Conservation (phyloP, 2,888 invertebrate genomes). For the Chalcis sispes region DNA sequence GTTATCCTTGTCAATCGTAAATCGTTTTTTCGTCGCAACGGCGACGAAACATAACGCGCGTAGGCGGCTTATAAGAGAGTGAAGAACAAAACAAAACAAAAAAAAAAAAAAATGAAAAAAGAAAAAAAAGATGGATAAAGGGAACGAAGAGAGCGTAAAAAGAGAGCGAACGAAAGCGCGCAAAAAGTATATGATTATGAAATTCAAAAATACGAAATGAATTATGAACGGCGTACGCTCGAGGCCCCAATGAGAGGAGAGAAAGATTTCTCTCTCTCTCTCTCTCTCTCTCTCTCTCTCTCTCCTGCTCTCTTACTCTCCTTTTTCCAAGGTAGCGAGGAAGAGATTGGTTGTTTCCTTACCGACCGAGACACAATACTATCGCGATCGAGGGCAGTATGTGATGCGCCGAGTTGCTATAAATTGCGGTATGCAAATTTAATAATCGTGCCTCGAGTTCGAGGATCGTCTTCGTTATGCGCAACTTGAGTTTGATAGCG, state of each 20-base stretch:
- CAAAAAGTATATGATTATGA: slow-evolving; percentile 30
- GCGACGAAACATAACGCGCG: background rate
- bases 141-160: no score
- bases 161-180: background rate
- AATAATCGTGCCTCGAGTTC: slow-evolving; percentile 62
- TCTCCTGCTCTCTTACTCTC: slow-evolving; percentile 1
- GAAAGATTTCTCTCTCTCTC: no score
- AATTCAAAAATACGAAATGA: slow-evolving; percentile 43
- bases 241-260: background rate
- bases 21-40: slow-evolving; percentile 11
- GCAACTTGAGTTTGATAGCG: background rate
- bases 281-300: slow-evolving; percentile 3
- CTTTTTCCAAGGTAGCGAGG: background rate
- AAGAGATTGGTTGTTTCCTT: slow-evolving; percentile 34
- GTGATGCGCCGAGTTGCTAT: slow-evolving; percentile 60
- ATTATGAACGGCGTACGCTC: slow-evolving; percentile 6
- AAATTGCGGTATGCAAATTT: slow-evolving; percentile 72
- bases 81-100: background rate
- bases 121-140: no score
- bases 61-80: slow-evolving; percentile 4
- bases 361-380: slow-evolving; percentile 63
- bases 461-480: slow-evolving; percentile 44
- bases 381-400: slow-evolving; percentile 66
- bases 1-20: slow-evolving; percentile 30
- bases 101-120: background rate